Evolutionary conservation across 2,113 vertebrate species (phyloP), one percentile per base, ranked within the genome.

Genomic region (Morone chrysops): DNA sequence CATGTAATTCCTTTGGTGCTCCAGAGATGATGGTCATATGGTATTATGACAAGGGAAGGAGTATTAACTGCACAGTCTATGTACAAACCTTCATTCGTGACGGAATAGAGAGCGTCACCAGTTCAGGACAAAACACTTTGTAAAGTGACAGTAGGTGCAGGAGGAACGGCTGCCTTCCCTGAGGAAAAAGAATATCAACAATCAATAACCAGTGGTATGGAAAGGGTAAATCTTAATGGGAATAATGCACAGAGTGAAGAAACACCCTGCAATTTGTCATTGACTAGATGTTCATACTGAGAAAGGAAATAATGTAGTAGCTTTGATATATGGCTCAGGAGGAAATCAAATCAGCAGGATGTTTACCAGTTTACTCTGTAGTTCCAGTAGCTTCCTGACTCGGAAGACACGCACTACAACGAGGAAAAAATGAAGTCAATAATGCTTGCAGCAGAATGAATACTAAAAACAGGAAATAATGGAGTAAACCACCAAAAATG

Each of bases 291-390:
- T 54, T 0, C 6, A 18, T 9, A 20, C 6, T 20, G 14, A 73
- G n/a, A 43, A 38, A 51, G 22, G 6, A 48, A 75, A 60, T 38
- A 4, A 68, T 50, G 5, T 20, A 7, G 11, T 40, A 50, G 17
- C 20, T 66, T 53, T 84, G 65, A 82, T 70, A 50, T 41, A 87
- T 71, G 50, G 14, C 14, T 73, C 5, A 5, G 40, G 4, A 54
- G 22, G 5, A 48, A 51, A 60, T 47, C 5, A 72, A 22, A 73
- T 67, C 5, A 0, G 38, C n/a, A 59, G 25, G 25, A 72, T 45
- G 17, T 74, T 96, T 95, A 99, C 98, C 96, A 96, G 94, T 96
- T 95, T 98, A 71, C 92, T 80, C 70, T 99, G 97, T 25, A 99
- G 94, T 38, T 97, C 96, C 92, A 99, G 92, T 17, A 99, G 92